Evolutionary conservation across 2,797 vertebrate species (phyloP).

Genomic region (Margarornis squamiger): DNA sequence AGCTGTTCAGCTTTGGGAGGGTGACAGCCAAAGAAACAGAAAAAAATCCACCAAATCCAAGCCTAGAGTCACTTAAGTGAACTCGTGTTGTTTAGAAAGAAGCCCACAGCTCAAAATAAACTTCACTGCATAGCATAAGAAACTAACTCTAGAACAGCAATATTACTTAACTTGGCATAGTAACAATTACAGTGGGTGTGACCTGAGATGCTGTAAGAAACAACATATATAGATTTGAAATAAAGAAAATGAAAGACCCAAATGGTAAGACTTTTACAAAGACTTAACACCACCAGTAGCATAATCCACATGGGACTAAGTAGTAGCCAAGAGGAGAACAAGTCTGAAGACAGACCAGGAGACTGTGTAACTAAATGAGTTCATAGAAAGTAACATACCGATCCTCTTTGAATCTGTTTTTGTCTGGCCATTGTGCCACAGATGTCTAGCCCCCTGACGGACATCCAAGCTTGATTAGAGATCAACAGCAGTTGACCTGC

Average conservation of each 20-base stretch:
- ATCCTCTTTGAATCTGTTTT: background rate
- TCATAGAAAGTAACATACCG: background rate
- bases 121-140: rapidly evolving
- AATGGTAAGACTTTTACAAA: background rate
- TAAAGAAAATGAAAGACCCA: background rate
- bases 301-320: background rate
- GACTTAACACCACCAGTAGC: background rate
- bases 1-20: background rate
- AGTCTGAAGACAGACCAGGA: background rate
- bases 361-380: background rate
- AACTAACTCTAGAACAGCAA: background rate
- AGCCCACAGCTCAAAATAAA: background rate
- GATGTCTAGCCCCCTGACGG: background rate
- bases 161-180: background rate
- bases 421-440: background rate
- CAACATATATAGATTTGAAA: background rate
- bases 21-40: background rate
- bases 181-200: background rate
- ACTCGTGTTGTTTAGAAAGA: background rate
- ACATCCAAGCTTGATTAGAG: background rate
- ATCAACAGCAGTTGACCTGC: background rate
- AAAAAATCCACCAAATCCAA: background rate
- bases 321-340: background rate
- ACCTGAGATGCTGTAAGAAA: background rate
- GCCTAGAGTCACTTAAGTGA: background rate